Evolutionary conservation across 2,888 invertebrate species (phyloP).

Genomic region (Emesis russula): DNA sequence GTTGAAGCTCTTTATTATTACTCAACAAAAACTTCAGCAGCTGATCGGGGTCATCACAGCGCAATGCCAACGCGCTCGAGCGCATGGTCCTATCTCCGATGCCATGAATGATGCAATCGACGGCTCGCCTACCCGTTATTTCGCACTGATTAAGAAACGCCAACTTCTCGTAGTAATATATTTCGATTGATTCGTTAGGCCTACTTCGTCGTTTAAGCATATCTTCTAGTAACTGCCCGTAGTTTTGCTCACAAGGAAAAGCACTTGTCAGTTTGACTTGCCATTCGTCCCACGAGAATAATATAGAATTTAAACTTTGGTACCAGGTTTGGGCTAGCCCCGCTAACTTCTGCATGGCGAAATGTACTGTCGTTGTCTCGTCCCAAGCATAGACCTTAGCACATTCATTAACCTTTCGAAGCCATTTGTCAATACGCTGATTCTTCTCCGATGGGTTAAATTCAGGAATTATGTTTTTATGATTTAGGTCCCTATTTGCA

Average conservation of each 20-base stretch:
- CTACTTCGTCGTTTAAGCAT: slow-evolving; percentile 59
- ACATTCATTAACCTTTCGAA: slow-evolving; percentile 65
- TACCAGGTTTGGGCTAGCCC: slow-evolving; percentile 81
- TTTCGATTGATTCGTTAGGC: slow-evolving; percentile 50
- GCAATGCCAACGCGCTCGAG: slow-evolving; percentile 75
- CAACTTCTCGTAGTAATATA: too few relatives aligned
- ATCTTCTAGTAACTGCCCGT: slow-evolving; percentile 62
- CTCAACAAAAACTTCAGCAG: slow-evolving; percentile 12
- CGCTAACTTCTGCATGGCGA: slow-evolving; percentile 78
- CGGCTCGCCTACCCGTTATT: slow-evolving; percentile 74
- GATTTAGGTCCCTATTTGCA: too few relatives aligned
- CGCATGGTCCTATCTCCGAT: slow-evolving; percentile 70
- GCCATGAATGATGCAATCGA: slow-evolving; percentile 84
- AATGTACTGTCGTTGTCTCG: slow-evolving; percentile 65
- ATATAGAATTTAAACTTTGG: slow-evolving; percentile 66
- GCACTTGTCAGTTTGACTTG: slow-evolving; percentile 58
- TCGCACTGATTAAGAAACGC: too few relatives aligned
- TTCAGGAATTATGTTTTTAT: slow-evolving; percentile 6
- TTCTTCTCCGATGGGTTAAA: slow-evolving; percentile 45
- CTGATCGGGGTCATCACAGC: slow-evolving; percentile 63
- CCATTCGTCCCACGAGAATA: slow-evolving; percentile 74
- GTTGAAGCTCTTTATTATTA: neutral
- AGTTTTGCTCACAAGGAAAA: slow-evolving; percentile 67
- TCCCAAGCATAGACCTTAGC: slow-evolving; percentile 68
- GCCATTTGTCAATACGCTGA: slow-evolving; percentile 55